Conservation (phyloP, 2,113 vertebrate genomes). For the Beaufortia kweichowensis region DNA sequence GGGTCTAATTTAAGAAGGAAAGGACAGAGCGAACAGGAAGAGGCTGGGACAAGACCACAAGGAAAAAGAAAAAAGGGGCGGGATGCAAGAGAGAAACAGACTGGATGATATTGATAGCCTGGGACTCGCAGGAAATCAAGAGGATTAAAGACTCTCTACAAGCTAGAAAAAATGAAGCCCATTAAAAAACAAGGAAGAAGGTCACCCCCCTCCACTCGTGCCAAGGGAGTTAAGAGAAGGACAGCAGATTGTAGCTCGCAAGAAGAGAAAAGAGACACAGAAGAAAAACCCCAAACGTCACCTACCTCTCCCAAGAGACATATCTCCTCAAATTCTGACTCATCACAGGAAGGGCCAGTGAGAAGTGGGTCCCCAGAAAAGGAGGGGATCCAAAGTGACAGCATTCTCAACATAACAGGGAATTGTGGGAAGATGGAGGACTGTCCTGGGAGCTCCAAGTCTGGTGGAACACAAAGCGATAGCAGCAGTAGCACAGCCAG, state of each 20-base stretch:
- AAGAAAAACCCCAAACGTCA: conserved; percentile 66
- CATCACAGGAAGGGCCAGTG: conserved; percentile 61
- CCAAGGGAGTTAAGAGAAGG: conserved; percentile 80
- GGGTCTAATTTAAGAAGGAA: conserved; percentile 57
- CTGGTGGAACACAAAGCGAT: conserved; percentile 62
- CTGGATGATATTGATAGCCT: conserved; percentile 43
- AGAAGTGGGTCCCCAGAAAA: conserved; percentile 61
- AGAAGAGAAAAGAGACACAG: conserved; percentile 71
- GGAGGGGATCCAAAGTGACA: conserved; percentile 59
- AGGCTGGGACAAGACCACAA: conserved; percentile 56
- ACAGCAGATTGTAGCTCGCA: conserved; percentile 62
- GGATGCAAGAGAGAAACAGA: conserved; percentile 51
- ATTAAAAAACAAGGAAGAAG: conserved; percentile 79
- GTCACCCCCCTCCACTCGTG: conserved; percentile 81
- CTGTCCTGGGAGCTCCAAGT: conserved; percentile 71
- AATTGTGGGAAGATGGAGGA: conserved; percentile 58
- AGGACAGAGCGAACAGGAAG: conserved; percentile 61
- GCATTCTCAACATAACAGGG: conserved; percentile 32
- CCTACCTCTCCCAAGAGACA: conserved; percentile 67
- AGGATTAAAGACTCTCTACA: conserved; percentile 31
- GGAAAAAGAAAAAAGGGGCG: conserved; percentile 51
- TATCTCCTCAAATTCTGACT: conserved; percentile 65
- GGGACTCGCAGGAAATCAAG: conserved; percentile 34
- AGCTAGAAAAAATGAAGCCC: conserved; percentile 81
- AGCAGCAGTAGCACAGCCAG: conserved; percentile 74